These are phyloP conservation scores for Gorsachius magnificus DNA, from an alignment of 2,797 vertebrate genomes.

Conservation along the genomic window DNA sequence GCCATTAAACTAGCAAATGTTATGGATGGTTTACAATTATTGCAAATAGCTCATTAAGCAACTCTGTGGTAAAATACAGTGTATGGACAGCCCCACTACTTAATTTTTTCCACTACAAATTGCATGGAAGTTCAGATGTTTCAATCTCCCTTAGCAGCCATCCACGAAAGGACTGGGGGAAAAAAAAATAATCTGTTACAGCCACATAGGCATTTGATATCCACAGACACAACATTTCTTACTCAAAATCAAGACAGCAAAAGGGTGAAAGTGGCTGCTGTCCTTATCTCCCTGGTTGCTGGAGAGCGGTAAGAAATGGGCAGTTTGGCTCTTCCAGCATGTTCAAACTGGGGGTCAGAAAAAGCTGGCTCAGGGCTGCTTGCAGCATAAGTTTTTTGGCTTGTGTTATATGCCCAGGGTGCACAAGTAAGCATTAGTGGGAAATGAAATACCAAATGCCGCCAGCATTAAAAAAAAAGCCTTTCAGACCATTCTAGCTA, in stretches of 20 bases:
- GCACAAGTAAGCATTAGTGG: slow-evolving; percentile 34
- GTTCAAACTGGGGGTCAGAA: background rate
- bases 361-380: background rate
- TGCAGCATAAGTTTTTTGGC: background rate
- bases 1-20: background rate
- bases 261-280: background rate
- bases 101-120: background rate
- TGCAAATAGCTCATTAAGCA: background rate
- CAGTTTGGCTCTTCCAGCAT: background rate
- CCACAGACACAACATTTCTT: background rate
- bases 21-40: background rate
- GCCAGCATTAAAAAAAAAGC: background rate
- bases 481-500: background rate
- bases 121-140: background rate
- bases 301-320: background rate
- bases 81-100: background rate
- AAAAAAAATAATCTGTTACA: background rate
- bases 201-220: background rate
- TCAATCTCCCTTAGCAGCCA: background rate
- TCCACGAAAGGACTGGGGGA: background rate
- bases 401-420: background rate
- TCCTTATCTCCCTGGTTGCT: background rate
- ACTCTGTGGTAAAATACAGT: background rate
- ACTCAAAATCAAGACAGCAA: background rate
- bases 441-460: background rate